Percentiles rank a stretch among this genome's conserved stretches.
These are phyloP conservation scores for Nemotelus nigrinus DNA, from an alignment of 2,888 invertebrate genomes.

Conservation along the genomic window DNA sequence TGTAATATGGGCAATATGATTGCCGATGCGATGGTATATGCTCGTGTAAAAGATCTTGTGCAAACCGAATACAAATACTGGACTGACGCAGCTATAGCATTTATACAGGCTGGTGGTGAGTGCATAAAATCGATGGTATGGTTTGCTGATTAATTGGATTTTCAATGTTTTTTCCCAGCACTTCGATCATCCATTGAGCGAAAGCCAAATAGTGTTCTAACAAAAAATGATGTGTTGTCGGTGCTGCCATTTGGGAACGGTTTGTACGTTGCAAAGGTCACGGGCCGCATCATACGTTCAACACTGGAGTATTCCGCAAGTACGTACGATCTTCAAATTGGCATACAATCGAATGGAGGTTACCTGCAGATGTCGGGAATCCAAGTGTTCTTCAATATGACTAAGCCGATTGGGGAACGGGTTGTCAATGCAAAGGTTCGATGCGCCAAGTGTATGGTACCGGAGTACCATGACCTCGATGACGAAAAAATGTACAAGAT, in stretches of 20 bases:
- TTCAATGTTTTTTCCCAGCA: background rate
- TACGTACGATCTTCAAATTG: slow-evolving; percentile 57
- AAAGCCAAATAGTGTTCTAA: slow-evolving; percentile 69
- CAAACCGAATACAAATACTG: slow-evolving; percentile 68
- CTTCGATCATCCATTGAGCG: slow-evolving; percentile 76
- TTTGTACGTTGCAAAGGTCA: slow-evolving; percentile 72
- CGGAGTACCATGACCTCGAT: slow-evolving; percentile 69
- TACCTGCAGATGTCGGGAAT: slow-evolving; percentile 88
- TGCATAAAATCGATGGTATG: background rate
- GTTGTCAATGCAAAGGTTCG: slow-evolving; percentile 72
- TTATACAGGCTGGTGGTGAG: slow-evolving; percentile 78
- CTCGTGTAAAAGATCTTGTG: slow-evolving; percentile 52
- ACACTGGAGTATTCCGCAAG: slow-evolving; percentile 77
- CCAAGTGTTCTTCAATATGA: slow-evolving; percentile 75
- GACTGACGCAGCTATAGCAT: slow-evolving; percentile 81
- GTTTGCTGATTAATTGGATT: background rate
- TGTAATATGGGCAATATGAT: slow-evolving; percentile 88
- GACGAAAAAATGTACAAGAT: slow-evolving; percentile 72
- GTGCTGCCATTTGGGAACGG: slow-evolving; percentile 82
- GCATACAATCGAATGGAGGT: slow-evolving; percentile 71
- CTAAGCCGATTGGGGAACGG: slow-evolving; percentile 70
- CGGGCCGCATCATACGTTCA: slow-evolving; percentile 71
- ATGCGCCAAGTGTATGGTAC: slow-evolving; percentile 75
- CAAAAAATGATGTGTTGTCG: slow-evolving; percentile 76
- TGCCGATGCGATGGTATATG: slow-evolving; percentile 77